A percentile compares a stretch with the other conserved stretches of the same genome.
These are phyloP conservation scores for Doryteuthis pealeii DNA, from an alignment of 1,140 invertebrate genomes.

Conservation along the genomic window DNA sequence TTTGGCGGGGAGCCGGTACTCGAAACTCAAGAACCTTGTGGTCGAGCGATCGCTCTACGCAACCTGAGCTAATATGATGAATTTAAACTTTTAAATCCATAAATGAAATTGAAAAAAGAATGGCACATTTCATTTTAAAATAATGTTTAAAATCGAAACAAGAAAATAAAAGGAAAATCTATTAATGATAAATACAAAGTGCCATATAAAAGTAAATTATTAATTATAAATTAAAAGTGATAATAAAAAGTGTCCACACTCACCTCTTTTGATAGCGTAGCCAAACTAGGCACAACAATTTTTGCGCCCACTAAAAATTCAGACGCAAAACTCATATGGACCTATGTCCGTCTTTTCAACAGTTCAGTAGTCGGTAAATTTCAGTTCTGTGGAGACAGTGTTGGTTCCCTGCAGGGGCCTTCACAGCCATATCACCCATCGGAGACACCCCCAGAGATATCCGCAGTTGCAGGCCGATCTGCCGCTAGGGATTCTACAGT, in stretches of 20 bases:
- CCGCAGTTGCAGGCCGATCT: constrained; percentile 84
- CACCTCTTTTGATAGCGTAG: constrained; percentile 84
- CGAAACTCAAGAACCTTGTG: too few species aligned
- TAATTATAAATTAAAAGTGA: too few species aligned
- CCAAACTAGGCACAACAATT: constrained; percentile 92
- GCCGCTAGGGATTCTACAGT: constrained; percentile 75
- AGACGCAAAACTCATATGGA: constrained; percentile 81
- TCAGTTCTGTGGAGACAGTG: constrained; percentile 93
- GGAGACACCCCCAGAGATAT: constrained; percentile 88
- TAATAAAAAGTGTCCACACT: constrained; percentile 36
- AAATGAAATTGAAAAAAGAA: too few species aligned
- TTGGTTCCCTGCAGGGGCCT: constrained; percentile 83
- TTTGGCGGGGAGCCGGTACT: too few species aligned
- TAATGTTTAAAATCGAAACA: too few species aligned
- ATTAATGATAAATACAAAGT: too few species aligned
- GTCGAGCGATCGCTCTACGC: too few species aligned
- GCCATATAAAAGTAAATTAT: too few species aligned
- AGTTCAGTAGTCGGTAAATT: constrained; percentile 92
- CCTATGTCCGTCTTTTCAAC: constrained; percentile 87
- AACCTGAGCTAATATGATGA: too few species aligned
- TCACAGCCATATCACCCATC: constrained; percentile 89
- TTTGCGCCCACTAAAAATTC: constrained; percentile 91
- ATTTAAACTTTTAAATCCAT: too few species aligned
- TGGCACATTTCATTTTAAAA: too few species aligned
- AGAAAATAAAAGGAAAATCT: too few species aligned